phyloP scores from a whole-genome alignment of 2,888 invertebrate species.

The Drosophila helvetica region DNA sequence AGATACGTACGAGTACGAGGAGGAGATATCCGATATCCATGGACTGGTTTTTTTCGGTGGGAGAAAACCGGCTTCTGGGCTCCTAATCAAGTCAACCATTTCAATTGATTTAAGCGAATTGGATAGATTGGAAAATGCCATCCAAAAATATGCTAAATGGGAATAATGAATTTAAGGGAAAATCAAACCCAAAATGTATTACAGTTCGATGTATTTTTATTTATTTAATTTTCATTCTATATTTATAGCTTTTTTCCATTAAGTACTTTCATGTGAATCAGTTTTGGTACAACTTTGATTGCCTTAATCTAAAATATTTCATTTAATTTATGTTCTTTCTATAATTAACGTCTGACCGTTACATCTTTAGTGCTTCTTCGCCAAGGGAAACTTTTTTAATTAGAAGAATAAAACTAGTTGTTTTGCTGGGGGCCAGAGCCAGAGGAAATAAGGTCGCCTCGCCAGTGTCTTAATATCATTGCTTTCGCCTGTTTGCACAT shows the following conservation, averaged over 20 bases:
- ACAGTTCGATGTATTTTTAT: not conserved
- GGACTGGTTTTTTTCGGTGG: constrained; percentile 34
- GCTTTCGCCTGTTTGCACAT: constrained; percentile 71
- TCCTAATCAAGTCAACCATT: constrained; percentile 24
- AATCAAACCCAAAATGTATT: constrained; percentile 2
- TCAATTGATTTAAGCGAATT: constrained; percentile 22
- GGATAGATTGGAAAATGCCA: constrained; percentile 15
- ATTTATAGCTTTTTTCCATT: not conserved
- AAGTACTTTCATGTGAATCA: too few relatives aligned
- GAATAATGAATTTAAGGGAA: not conserved
- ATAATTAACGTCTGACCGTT: not conserved
- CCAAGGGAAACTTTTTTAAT: constrained; percentile 52
- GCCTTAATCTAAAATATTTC: too few relatives aligned
- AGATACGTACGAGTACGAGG: not conserved
- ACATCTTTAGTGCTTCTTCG: not conserved
- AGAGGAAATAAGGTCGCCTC: constrained; percentile 72
- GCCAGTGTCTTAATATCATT: constrained; percentile 68
- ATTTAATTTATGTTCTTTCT: not conserved
- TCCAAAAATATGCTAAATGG: not conserved
- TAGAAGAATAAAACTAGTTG: constrained; percentile 55
- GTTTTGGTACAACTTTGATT: too few relatives aligned
- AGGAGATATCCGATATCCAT: constrained; percentile 33
- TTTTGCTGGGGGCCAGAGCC: constrained; percentile 42
- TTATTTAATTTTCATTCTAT: not conserved
- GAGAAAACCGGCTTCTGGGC: constrained; percentile 47